phyloP scores from a whole-genome alignment of 1,140 invertebrate genomes.

The Sarcophaga peregrina region DNA sequence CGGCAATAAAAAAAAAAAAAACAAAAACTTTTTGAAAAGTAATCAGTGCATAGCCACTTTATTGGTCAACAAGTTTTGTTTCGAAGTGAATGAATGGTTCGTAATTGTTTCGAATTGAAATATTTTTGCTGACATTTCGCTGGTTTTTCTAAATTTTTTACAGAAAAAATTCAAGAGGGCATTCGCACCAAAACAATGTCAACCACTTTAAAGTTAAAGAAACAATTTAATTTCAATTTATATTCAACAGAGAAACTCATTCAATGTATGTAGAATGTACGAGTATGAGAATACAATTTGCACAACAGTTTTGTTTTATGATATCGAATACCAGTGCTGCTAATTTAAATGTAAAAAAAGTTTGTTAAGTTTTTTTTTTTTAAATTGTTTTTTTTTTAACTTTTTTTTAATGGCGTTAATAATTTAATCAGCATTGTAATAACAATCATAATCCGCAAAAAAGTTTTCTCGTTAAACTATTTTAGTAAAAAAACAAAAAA shows the following conservation, averaged over 20 bases:
- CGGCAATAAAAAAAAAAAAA: not conserved
- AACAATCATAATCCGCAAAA: not conserved
- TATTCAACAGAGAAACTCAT: not conserved
- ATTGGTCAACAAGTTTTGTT: not conserved
- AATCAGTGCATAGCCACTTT: not conserved
- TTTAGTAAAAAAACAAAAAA: not conserved
- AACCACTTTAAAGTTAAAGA: not conserved
- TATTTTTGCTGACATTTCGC: not conserved
- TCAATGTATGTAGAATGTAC: not conserved
- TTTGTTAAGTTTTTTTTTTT: no score
- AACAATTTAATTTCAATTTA: constrained; percentile 7
- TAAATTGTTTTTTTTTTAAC: not conserved
- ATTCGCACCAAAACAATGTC: constrained; percentile 22
- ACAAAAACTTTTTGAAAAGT: not conserved
- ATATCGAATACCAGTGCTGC: not conserved
- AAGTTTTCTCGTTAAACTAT: constrained; percentile 20
- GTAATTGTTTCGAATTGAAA: not conserved
- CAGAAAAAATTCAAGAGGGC: not conserved
- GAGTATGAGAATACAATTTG: no score
- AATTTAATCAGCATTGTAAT: not conserved
- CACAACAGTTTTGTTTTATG: no score
- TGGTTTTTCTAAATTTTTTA: no score
- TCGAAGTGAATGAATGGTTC: not conserved
- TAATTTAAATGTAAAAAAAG: not conserved
- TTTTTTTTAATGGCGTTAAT: constrained; percentile 12